phyloP scores from a whole-genome alignment of 2,113 vertebrate species.

The Paramormyrops kingsleyae region DNA sequence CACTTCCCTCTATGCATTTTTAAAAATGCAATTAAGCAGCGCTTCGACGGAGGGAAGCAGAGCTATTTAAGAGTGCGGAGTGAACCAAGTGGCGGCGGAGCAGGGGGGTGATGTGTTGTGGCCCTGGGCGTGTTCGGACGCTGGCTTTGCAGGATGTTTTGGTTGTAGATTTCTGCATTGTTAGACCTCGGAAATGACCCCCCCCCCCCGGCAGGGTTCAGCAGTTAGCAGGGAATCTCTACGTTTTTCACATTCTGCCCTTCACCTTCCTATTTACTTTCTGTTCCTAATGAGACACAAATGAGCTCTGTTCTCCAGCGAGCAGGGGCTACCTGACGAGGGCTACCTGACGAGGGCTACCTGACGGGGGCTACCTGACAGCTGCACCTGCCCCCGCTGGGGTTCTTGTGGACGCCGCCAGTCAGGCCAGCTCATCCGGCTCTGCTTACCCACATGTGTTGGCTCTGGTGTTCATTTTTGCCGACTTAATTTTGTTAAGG shows the following conservation, averaged over 20 bases:
- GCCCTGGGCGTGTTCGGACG: neutral
- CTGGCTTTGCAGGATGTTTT: neutral
- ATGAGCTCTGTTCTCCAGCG: neutral
- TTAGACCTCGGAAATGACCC: neutral
- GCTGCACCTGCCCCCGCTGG: neutral
- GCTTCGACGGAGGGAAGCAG: conserved; percentile 27
- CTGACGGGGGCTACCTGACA: neutral
- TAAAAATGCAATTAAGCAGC: conserved; percentile 43
- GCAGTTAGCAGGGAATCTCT: neutral
- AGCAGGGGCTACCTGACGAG: neutral
- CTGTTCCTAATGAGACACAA: neutral
- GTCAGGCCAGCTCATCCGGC: neutral
- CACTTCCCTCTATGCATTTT: conserved; percentile 48
- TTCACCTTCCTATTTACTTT: neutral
- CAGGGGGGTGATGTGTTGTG: neutral
- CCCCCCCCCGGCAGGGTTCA: neutral
- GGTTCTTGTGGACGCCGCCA: neutral
- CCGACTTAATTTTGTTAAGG: neutral
- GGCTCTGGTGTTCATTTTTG: neutral
- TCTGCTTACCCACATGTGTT: neutral
- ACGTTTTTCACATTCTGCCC: neutral
- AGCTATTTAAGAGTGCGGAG: conserved; percentile 42
- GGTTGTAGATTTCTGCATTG: neutral
- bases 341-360: no score
- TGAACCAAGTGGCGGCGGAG: neutral